Conservation (phyloP, 35 echinoderm and acorn worm species). For the Strongylocentrotus purpuratus region DNA sequence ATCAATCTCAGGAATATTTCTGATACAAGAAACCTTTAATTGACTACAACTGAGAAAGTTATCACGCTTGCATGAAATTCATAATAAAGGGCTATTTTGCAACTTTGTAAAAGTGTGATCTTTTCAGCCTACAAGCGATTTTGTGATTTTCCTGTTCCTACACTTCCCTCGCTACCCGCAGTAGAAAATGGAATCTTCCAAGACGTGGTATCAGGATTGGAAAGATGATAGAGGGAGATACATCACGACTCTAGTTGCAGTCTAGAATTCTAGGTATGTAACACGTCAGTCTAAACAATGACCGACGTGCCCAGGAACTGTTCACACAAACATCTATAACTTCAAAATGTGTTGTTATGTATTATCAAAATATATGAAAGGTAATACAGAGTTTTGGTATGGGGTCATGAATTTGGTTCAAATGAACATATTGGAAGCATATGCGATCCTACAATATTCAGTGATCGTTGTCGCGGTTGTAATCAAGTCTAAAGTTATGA, state of each 20-base stretch:
- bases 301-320: neutral
- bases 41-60: neutral
- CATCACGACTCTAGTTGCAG: neutral
- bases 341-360: neutral
- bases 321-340: neutral
- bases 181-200: neutral
- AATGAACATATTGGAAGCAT: no score
- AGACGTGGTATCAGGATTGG: neutral
- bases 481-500: no score
- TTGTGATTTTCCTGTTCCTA: neutral
- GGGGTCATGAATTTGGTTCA: no score
- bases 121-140: neutral
- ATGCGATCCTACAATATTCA: no score
- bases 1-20: neutral
- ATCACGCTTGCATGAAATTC: neutral
- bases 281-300: neutral
- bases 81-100: neutral
- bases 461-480: no score
- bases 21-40: neutral
- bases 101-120: neutral
- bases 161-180: neutral
- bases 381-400: no score
- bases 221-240: neutral
- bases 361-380: no score
- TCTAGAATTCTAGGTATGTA: neutral